Evolutionary conservation across 2,888 invertebrate genomes (phyloP).

Genomic region (Ormyrus labotus): DNA sequence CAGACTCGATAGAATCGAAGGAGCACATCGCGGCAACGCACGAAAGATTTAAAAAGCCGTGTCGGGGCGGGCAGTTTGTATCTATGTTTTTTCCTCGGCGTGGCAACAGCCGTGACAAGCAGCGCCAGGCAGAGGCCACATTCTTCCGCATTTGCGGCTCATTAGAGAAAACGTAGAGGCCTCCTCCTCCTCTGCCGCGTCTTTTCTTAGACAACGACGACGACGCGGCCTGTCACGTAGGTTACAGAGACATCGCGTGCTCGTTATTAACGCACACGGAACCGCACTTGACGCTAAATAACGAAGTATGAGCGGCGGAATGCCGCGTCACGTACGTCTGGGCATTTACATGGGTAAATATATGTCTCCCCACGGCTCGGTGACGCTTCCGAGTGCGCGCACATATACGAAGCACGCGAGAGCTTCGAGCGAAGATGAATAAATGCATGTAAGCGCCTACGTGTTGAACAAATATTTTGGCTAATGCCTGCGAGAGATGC

Average conservation of each 20-base stretch:
- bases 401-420: too few relatives aligned
- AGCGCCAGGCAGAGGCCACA: constrained; percentile 15
- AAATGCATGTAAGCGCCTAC: too few relatives aligned
- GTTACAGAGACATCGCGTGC: constrained; percentile 10
- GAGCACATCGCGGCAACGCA: too few relatives aligned
- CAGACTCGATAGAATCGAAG: too few relatives aligned
- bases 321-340: constrained; percentile 9
- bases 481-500: too few relatives aligned
- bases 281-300: constrained; percentile 4
- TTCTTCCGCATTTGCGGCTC: constrained; percentile 44
- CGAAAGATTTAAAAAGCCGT: too few relatives aligned
- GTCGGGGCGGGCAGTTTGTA: too few relatives aligned
- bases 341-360: constrained; percentile 32
- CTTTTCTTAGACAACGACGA: background rate
- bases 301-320: background rate
- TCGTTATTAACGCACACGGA: constrained; percentile 23
- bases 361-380: constrained; percentile 1
- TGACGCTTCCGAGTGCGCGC: too few relatives aligned
- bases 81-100: background rate
- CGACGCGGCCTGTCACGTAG: constrained; percentile 1
- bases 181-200: background rate
- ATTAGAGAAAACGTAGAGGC: constrained; percentile 39
- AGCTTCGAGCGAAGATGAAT: too few relatives aligned
- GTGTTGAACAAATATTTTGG: too few relatives aligned
- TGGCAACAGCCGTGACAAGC: constrained; percentile 18